Evolutionary conservation across 2,797 vertebrate species (phyloP).

Genomic region (Pipistrellus pygmaeus): DNA sequence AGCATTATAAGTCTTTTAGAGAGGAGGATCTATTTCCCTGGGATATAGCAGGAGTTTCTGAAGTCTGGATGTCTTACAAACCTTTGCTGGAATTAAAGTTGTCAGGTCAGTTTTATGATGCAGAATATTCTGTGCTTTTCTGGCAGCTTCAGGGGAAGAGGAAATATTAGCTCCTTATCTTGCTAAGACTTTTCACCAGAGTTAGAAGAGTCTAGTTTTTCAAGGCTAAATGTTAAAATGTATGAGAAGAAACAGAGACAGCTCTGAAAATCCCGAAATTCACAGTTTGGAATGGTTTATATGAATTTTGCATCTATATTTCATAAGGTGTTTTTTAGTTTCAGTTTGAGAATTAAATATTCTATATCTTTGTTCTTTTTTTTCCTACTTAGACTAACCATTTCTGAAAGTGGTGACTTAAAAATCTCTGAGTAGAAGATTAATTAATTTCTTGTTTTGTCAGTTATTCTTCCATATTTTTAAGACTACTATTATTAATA

Average conservation of each 20-base stretch:
- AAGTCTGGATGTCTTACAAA: conserved; percentile 38
- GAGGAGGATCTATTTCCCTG: conserved; percentile 14
- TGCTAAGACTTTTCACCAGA: background rate
- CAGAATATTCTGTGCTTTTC: conserved; percentile 41
- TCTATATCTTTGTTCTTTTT: background rate
- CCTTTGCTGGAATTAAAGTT: conserved; percentile 37
- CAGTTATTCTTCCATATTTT: background rate
- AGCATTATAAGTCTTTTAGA: background rate
- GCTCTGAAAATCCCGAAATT: background rate
- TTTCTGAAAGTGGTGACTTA: conserved; percentile 43
- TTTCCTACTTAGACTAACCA: background rate
- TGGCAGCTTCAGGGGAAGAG: conserved; percentile 11
- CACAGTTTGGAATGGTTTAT: background rate
- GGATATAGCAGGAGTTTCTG: background rate
- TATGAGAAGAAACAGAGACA: background rate
- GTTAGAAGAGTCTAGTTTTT: conserved; percentile 4
- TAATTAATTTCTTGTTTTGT: background rate
- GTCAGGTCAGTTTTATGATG: conserved; percentile 12
- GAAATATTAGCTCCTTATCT: conserved; percentile 38
- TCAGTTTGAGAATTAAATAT: conserved; percentile 43
- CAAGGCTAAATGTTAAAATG: conserved; percentile 43
- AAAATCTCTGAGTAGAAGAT: background rate
- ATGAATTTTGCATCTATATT: conserved; percentile 26
- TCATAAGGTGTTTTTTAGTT: background rate
- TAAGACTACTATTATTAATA: background rate